Conservation (phyloP, 53 echinoderm and acorn worm species). For the Glandiceps talaboti region DNA sequence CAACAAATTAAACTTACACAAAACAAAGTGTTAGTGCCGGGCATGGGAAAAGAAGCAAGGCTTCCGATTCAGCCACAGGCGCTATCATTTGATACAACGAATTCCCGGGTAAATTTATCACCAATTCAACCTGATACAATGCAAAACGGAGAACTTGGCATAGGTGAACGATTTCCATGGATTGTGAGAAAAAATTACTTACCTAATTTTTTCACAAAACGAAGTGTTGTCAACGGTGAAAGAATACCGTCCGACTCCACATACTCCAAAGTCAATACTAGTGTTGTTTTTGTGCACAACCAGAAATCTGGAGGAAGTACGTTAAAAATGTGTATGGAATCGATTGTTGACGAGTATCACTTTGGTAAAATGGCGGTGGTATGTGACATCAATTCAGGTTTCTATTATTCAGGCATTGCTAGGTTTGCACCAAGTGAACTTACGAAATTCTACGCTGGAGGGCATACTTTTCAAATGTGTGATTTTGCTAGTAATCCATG, state of each 20-base stretch:
- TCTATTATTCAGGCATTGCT: not conserved
- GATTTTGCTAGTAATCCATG: not conserved
- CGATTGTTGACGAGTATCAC: not conserved
- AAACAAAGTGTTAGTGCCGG: too few species aligned
- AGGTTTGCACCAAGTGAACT: not conserved
- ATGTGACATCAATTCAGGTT: not conserved
- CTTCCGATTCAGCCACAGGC: too few species aligned
- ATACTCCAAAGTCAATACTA: not conserved
- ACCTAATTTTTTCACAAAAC: not conserved
- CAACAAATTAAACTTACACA: too few species aligned
- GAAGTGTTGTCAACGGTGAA: not conserved
- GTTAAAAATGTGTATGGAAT: not conserved
- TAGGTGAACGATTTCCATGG: not conserved
- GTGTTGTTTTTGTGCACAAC: not conserved
- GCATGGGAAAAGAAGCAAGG: too few species aligned
- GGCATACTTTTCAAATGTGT: not conserved
- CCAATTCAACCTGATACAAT: too few species aligned
- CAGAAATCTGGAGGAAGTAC: not conserved
- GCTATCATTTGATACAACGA: too few species aligned
- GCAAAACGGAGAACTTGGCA: too few species aligned
- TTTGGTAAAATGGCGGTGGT: not conserved
- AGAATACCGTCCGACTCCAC: not conserved
- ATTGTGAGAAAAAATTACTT: not conserved
- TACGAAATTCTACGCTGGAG: not conserved
- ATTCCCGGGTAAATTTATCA: too few species aligned